Evolutionary conservation across 2,797 vertebrate genomes (phyloP).

Genomic region (Coluber constrictor): DNA sequence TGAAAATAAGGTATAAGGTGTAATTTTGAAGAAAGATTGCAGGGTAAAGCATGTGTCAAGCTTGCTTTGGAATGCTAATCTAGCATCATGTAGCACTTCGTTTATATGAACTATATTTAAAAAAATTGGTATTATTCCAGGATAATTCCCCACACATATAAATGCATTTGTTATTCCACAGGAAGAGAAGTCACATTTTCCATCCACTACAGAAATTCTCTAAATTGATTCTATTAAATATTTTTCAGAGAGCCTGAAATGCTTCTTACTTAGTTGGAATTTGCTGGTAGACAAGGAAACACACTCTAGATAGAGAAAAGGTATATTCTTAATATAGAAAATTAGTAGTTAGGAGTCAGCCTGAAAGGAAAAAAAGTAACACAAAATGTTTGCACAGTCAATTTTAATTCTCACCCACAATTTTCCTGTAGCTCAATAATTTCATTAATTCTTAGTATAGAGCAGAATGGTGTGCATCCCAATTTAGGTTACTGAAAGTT

Average conservation of each 20-base stretch:
- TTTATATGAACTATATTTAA: neutral
- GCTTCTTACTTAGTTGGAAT: neutral
- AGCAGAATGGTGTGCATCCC: neutral
- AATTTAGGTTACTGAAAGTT: neutral
- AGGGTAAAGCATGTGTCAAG: neutral
- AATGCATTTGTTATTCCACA: neutral
- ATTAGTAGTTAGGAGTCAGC: neutral
- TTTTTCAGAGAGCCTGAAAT: neutral
- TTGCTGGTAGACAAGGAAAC: neutral
- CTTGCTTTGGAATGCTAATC: too few relatives aligned
- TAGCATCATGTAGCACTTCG: neutral
- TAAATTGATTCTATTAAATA: neutral
- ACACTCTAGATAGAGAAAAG: neutral
- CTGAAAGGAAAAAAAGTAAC: neutral
- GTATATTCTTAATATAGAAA: neutral
- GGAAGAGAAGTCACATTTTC: neutral
- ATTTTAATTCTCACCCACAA: neutral
- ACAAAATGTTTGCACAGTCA: neutral
- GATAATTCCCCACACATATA: neutral
- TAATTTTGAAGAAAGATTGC: neutral
- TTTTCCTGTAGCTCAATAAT: neutral
- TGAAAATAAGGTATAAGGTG: too few relatives aligned
- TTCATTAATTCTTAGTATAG: neutral
- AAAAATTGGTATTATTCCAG: neutral
- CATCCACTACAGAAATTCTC: neutral